Base-by-base conservation (phyloP, 2,888 invertebrate species). In the Lumbricus terrestris region DNA sequence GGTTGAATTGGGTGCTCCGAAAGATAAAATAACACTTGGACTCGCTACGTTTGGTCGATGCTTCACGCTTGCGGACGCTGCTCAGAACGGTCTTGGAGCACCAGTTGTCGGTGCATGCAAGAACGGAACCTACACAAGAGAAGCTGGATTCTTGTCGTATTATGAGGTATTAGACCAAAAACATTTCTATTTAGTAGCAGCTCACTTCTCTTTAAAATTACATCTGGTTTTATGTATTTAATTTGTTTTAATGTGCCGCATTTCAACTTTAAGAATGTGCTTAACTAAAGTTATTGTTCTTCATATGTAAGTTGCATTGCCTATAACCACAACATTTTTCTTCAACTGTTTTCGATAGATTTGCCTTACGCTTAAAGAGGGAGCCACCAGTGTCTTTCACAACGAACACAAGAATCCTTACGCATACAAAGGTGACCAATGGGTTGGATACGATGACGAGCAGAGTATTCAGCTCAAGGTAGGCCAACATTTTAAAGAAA, bases 21-120 rank as follows among this genome's bases (percentile, higher is more conserved):
- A 91, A 54, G 83, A 93, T 29, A 94, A 94, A 90, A 89, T 94
- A 1, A 92, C 93, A 11, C 91, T 94, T 20, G 94, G 94, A 15
- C 88, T 94, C 91, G 92, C 93, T 15, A 92, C 92, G 13, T 94
- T 93, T 90, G 94, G 94, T 3, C 92, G 94, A 8, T 90, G 93
- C 1, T 94, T 94, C 90, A 93, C 92, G 0, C 91, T 94, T 11
- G 89, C 90, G 6, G 89, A 92, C 90, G 38, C 91, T 18, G 88
- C 47, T 34, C 90, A 92, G 34, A 91, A 91, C 42, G 92, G 91
- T 5, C 89, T 94, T 0, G 94, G 93, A 0, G 94, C 93, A 13
- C 92, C 93, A 4, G 92, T 92, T 0, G 89, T 88, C 13, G 93
- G 93, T 5, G 88, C 92, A 0, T 93, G 93, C 3, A 85, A 83